Evolutionary conservation across 2,797 vertebrate species (phyloP).

Genomic region (Sparidentex hasta): DNA sequence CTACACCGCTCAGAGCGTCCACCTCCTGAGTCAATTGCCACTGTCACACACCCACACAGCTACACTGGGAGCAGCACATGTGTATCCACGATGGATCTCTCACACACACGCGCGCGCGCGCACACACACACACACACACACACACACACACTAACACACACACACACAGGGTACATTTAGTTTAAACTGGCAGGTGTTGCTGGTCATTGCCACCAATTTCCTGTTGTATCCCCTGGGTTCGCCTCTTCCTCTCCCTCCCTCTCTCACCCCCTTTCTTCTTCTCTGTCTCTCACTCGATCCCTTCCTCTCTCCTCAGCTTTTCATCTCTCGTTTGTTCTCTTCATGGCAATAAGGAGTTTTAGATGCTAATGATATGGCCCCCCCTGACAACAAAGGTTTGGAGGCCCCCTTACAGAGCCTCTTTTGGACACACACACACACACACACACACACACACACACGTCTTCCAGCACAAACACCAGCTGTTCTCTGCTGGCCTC

Average conservation of each 20-base stretch:
- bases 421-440: conserved; percentile 66
- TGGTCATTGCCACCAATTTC: conserved; percentile 60
- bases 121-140: conserved; percentile 29
- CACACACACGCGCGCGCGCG: not conserved
- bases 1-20: conserved; percentile 51
- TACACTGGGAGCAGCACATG: conserved; percentile 23
- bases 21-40: conserved; percentile 18
- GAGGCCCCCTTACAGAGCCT: conserved; percentile 64
- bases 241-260: conserved; percentile 19
- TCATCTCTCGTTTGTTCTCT: conserved; percentile 57
- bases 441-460: conserved; percentile 55
- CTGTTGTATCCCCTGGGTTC: conserved; percentile 49
- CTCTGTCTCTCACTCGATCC: conserved; percentile 24
- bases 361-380: conserved; percentile 84
- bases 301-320: conserved; percentile 49
- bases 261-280: conserved; percentile 9
- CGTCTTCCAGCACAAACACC: conserved; percentile 53
- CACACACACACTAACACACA: conserved; percentile 44
- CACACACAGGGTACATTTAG: conserved; percentile 30
- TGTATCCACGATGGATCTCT: conserved; percentile 5
- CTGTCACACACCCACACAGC: conserved; percentile 38
- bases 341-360: conserved; percentile 77
- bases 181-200: conserved; percentile 65
- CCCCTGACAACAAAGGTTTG: conserved; percentile 76
- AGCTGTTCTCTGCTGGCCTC: conserved; percentile 78